Evolutionary conservation across 2,888 invertebrate genomes (phyloP).

Genomic region (Andrena fulva): DNA sequence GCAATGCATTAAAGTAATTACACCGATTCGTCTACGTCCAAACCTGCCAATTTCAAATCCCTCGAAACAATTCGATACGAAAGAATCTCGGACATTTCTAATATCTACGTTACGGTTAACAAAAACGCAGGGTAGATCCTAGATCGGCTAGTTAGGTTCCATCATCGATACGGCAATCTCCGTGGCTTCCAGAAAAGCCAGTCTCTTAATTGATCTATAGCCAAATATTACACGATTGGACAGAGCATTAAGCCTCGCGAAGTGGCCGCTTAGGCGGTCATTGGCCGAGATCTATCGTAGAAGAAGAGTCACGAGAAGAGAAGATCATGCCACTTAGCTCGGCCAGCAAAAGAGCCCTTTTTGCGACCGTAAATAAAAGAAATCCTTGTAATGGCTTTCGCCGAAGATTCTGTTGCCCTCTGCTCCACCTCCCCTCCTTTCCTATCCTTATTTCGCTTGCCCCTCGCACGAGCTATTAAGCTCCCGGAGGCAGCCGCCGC

Average conservation of each 20-base stretch:
- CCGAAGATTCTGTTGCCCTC: constrained; percentile 73
- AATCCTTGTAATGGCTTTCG: constrained; percentile 84
- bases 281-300: constrained; percentile 79
- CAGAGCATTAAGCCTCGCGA: constrained; percentile 64
- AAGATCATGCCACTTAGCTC: constrained; percentile 81
- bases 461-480: constrained; percentile 71
- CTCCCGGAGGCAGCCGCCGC: constrained; percentile 60
- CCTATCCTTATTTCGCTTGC: constrained; percentile 45
- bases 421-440: constrained; percentile 45
- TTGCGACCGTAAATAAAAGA: constrained; percentile 84
- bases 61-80: neutral
- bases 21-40: too few species aligned
- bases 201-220: constrained; percentile 83
- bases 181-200: neutral
- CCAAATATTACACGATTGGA: constrained; percentile 78
- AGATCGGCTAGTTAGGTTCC: neutral
- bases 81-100: neutral
- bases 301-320: constrained; percentile 70
- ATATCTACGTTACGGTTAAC: neutral
- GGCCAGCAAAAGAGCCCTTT: constrained; percentile 66
- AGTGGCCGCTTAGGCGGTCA: constrained; percentile 77
- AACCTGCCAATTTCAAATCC: too few species aligned
- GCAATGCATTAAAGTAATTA: too few species aligned
- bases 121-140: neutral
- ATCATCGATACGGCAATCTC: too few species aligned